Base-by-base conservation (phyloP, 53 echinoderm and acorn worm genomes). In the Antedon mediterranea region DNA sequence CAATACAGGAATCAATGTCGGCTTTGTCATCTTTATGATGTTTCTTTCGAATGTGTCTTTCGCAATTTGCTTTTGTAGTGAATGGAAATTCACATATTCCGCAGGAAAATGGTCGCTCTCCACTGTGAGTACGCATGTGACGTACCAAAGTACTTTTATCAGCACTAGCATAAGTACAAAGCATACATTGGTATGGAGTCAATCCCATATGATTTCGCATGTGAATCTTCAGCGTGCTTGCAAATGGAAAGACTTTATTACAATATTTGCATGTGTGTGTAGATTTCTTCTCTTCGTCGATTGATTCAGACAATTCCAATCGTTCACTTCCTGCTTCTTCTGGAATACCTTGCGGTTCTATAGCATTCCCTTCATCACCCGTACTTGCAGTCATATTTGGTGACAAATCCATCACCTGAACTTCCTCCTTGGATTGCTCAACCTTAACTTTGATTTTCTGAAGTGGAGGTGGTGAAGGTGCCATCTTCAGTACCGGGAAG, bases 51-150 rank as follows among this genome's bases (percentile, higher is more conserved):
- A 93, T 87, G 80, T 98, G 98, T 32, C 98, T 83, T 81, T 98
- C 98, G 57, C 98, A 98, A 82, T 98, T 98, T 26, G 98, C 98
- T 73, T 98, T 98, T 27, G 98, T 98, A 3, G 98, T 98, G 78
- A 98, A 98, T 13, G 98, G 88, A 84, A 98, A 98, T 37, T 93
- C 88, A 41, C 98, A 98, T 8, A 98, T 75, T 76, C 86, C 93
- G 81, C 98, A 98, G 29, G 91, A 81, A 73, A 90, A 98, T 2
- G 98, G 98, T 0, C 98, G 77, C 77, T 98, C 98, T 44, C 98
- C 98, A 78, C 91, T 98, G 85, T 98, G 98, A 34, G 98, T 98
- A 37, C 98, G 84, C 98, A 98, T 98, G 72, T 98, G 98, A 31
- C 98, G 83, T 1, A 98, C 91, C 31, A 98, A 78, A 72, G 98